These are phyloP conservation scores for Phorcus lineatus DNA, from an alignment of 2,888 invertebrate genomes.

Conservation along the genomic window DNA sequence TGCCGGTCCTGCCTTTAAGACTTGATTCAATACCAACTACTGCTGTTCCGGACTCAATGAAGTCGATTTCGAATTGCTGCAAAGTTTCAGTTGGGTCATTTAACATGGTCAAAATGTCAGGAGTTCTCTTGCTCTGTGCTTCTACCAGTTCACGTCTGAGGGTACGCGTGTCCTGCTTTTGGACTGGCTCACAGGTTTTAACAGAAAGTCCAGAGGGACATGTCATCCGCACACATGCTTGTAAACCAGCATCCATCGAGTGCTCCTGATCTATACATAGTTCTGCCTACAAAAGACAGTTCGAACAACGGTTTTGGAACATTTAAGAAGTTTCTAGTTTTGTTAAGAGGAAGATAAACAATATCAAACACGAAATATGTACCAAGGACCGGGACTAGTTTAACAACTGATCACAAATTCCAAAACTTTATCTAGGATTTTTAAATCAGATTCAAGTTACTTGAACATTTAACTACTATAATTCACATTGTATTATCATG, in stretches of 20 bases:
- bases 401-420: no score
- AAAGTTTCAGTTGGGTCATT: not conserved
- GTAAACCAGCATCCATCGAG: no score
- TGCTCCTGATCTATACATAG: not conserved
- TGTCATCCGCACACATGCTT: not conserved
- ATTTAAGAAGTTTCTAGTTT: no score
- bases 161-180: not conserved
- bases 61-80: slow-evolving; percentile 9
- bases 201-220: not conserved
- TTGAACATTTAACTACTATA: no score
- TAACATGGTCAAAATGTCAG: not conserved
- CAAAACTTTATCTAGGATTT: no score
- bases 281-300: not conserved
- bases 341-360: no score
- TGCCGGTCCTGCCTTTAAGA: not conserved
- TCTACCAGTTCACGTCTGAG: not conserved
- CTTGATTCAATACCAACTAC: not conserved
- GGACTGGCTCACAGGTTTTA: not conserved
- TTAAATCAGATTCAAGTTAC: no score
- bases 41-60: not conserved
- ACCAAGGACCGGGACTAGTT: no score
- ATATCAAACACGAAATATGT: no score
- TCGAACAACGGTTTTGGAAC: not conserved
- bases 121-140: not conserved
- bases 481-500: no score